phyloP scores from a whole-genome alignment of 1,140 invertebrate genomes.

The Arion vulgaris region DNA sequence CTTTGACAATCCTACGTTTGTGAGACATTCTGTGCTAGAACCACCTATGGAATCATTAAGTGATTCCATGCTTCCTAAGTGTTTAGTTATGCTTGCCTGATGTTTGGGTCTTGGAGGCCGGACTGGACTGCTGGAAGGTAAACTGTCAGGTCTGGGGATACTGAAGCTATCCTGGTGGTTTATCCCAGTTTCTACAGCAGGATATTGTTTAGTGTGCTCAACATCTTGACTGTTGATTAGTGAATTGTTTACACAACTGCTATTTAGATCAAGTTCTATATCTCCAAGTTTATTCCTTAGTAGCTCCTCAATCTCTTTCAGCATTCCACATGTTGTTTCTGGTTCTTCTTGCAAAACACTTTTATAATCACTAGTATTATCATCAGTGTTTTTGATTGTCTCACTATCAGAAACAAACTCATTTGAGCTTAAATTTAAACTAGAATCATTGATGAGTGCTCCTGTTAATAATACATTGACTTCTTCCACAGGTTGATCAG shows the following conservation, averaged over 20 bases:
- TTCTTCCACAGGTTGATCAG: background rate
- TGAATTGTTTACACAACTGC: background rate
- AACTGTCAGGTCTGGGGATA: background rate
- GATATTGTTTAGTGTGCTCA: slow-evolving; percentile 8
- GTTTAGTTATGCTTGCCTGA: slow-evolving; percentile 38
- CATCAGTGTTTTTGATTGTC: too few species aligned
- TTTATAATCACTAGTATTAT: background rate
- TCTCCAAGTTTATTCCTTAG: slow-evolving; percentile 41
- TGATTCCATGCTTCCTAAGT: slow-evolving; percentile 16
- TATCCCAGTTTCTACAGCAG: slow-evolving; percentile 3
- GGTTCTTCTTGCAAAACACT: slow-evolving; percentile 6
- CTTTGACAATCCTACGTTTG: slow-evolving; percentile 20
- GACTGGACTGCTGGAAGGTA: slow-evolving; percentile 36
- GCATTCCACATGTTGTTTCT: slow-evolving; percentile 46
- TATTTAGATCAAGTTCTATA: background rate
- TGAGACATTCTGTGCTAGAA: slow-evolving; percentile 45
- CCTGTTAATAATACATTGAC: background rate
- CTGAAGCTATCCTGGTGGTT: slow-evolving; percentile 3
- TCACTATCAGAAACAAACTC: background rate
- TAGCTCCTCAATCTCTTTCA: slow-evolving; percentile 50
- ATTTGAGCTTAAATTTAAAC: background rate
- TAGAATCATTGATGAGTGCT: background rate
- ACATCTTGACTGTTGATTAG: background rate
- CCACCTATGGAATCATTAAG: slow-evolving; percentile 33
- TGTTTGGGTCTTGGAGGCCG: slow-evolving; percentile 52